Percentiles rank a stretch among this genome's conserved stretches.
Conservation (phyloP, 2,888 invertebrate species). For the Phalangium opilio region DNA sequence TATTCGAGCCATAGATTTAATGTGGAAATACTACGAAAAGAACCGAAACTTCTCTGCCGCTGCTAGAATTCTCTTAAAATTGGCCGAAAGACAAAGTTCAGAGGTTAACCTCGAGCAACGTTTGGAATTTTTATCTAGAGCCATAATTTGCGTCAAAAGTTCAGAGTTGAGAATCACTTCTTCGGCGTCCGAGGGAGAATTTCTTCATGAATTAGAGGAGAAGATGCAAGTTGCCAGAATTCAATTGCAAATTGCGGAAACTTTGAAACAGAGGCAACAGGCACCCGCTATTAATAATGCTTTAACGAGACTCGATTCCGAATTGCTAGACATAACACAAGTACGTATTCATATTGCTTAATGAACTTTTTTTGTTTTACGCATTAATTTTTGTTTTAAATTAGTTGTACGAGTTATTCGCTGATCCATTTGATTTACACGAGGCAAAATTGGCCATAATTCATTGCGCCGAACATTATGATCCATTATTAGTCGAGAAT, state of each 20-base stretch:
- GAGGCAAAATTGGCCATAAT: constrained; percentile 90
- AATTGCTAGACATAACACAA: constrained; percentile 71
- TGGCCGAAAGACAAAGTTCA: constrained; percentile 59
- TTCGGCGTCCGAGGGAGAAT: constrained; percentile 49
- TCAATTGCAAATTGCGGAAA: constrained; percentile 44
- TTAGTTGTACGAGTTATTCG: constrained; percentile 76
- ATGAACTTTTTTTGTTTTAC: background rate
- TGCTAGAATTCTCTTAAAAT: constrained; percentile 69
- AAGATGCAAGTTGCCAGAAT: constrained; percentile 57
- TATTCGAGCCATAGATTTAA: constrained; percentile 52
- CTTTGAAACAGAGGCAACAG: constrained; percentile 40
- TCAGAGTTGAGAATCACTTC: constrained; percentile 40
- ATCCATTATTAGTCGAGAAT: constrained; percentile 67
- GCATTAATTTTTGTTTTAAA: constrained; percentile 1
- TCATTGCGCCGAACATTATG: constrained; percentile 83
- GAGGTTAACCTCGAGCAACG: constrained; percentile 61
- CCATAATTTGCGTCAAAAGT: constrained; percentile 88
- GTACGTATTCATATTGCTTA: no score
- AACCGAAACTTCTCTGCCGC: constrained; percentile 81
- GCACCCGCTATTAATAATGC: constrained; percentile 35
- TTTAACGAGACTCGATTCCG: constrained; percentile 55
- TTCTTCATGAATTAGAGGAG: constrained; percentile 77
- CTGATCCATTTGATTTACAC: constrained; percentile 73
- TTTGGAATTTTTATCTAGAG: constrained; percentile 77
- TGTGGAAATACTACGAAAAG: constrained; percentile 94